Base-by-base conservation (phyloP, 2,113 vertebrate genomes). In the Labeo rohita region DNA sequence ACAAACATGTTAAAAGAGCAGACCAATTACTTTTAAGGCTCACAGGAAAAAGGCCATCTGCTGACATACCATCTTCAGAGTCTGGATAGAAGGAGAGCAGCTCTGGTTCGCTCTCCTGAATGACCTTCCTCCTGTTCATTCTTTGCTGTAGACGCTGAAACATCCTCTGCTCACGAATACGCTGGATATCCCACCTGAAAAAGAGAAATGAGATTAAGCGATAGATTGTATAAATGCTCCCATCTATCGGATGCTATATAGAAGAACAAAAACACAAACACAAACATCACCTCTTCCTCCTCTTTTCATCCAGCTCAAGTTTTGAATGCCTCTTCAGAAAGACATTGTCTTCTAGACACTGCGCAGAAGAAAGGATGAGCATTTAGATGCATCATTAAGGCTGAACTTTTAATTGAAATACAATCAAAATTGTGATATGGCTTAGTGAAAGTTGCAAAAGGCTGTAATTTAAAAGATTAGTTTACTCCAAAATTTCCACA, bases 51-150 rank as follows among this genome's bases (percentile, higher is more conserved):
- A 13, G 49, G 45, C 10, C 70, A 47, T 73, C 70, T 3, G 56
- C 3, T 50, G 92, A 95, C 96, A 94, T 96, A 97, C 93, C 96
- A 96, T 93, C 90, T 89, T 97, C 97, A 85, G 95, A 92, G 92
- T 97, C 96, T 91, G 97, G 96, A 93, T 97, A 97, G 94, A 97
- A 97, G 90, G 97, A 97, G 89, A 95, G 94, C 93, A 97, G 94
- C 94, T 97, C 96, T 72, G 96, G 96, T 92, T 97, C 96, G 18
- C 95, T 95, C 93, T 97, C 97, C 92, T 96, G 96, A 92, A 95
- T 96, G 91, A 96, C 96, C 94, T 97, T 97, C 92, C 96, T 96
- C 93, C 96, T 96, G 93, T 96, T 97, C 96, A 96, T 97, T 90
- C 97, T 94, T 92, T 97, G 95, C 93, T 97, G 97, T 79, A 97